Conservation (phyloP, 2,113 vertebrate genomes). For the Cynocephalus volans region DNA sequence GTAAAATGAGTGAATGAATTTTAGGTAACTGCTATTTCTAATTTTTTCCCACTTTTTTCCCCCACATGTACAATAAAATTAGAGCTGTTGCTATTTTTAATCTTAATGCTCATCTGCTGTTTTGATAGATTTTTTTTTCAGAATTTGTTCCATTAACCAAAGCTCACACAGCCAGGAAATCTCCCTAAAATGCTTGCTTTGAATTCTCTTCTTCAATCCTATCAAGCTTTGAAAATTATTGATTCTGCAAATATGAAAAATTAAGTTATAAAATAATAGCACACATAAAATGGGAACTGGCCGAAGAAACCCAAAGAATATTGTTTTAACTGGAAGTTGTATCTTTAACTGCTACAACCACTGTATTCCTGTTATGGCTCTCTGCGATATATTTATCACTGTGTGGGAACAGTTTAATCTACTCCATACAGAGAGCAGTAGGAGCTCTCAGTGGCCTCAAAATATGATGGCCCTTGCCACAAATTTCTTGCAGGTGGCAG, state of each 20-base stretch:
- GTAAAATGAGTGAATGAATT: conserved; percentile 1
- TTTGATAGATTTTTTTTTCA: conserved; percentile 47
- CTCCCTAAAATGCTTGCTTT: background rate
- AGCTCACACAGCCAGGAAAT: conserved; percentile 20
- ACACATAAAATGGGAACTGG: conserved; percentile 62
- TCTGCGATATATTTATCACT: conserved; percentile 74
- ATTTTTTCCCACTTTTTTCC: background rate
- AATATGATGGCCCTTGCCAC: conserved; percentile 71
- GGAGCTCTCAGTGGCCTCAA: conserved; percentile 62
- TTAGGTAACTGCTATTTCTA: background rate
- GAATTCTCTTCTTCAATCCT: conserved; percentile 9
- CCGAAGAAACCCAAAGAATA: conserved; percentile 74
- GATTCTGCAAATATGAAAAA: conserved; percentile 80
- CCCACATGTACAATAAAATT: background rate
- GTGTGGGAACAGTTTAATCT: conserved; percentile 68
- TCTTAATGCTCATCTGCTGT: background rate
- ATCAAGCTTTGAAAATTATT: conserved; percentile 71
- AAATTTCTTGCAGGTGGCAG: conserved; percentile 76
- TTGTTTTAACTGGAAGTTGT: conserved; percentile 81
- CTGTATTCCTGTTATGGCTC: conserved; percentile 69
- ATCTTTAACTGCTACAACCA: conserved; percentile 75
- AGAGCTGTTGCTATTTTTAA: background rate
- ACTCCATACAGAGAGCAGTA: conserved; percentile 68
- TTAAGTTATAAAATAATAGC: conserved; percentile 74
- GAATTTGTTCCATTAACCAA: background rate